A percentile compares a stretch with the other conserved stretches of the same genome.
Evolutionary conservation across 1,140 invertebrate genomes (phyloP).

Genomic region (Neelides sp.): DNA sequence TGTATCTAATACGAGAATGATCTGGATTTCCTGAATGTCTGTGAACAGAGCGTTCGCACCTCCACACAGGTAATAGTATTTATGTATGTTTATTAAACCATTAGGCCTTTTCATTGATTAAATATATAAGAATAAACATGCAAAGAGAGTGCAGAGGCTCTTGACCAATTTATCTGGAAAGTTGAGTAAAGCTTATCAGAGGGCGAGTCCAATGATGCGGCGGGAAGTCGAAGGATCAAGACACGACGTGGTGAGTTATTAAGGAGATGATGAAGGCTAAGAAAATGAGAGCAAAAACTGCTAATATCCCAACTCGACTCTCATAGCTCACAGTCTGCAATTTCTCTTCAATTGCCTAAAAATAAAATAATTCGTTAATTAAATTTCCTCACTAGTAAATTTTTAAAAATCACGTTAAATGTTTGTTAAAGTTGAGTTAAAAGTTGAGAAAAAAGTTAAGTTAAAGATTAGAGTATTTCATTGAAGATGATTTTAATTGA

Average conservation of each 20-base stretch:
- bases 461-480: not conserved
- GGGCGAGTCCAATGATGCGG: too few species aligned
- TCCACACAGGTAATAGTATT: too few species aligned
- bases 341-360: constrained; percentile 25
- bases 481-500: not conserved
- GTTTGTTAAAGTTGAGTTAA: not conserved
- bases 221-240: too few species aligned
- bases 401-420: not conserved
- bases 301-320: constrained; percentile 27
- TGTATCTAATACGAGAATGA: too few species aligned
- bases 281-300: constrained; percentile 28
- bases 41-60: too few species aligned
- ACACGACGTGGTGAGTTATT: constrained; percentile 30
- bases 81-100: too few species aligned
- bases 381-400: not conserved
- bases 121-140: too few species aligned
- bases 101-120: too few species aligned
- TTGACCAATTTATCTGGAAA: too few species aligned
- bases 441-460: not conserved
- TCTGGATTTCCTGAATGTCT: too few species aligned
- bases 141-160: too few species aligned
- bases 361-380: not conserved
- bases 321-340: constrained; percentile 27
- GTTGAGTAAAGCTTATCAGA: too few species aligned
- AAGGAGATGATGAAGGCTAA: constrained; percentile 29